phyloP scores from a whole-genome alignment of 2,888 invertebrate species.

The Ariolimax columbianus region DNA sequence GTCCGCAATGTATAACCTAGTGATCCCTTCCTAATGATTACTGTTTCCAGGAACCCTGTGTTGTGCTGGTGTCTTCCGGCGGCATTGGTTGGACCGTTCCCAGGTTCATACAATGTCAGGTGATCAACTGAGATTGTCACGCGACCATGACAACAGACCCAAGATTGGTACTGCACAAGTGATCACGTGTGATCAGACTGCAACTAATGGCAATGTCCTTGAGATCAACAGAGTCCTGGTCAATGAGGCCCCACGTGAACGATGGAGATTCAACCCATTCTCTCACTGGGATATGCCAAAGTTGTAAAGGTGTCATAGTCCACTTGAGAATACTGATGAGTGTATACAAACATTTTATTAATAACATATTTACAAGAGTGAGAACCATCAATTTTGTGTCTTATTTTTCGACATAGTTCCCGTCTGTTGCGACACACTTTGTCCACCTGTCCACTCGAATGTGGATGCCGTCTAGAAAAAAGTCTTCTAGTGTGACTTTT shows the following conservation, averaged over 20 bases:
- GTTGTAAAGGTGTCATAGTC: too few species aligned
- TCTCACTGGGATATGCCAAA: not conserved
- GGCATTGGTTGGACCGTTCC: slow-evolving; percentile 75
- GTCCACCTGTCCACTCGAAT: too few species aligned
- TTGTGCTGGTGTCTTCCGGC: slow-evolving; percentile 78
- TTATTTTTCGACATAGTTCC: too few species aligned
- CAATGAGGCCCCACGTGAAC: slow-evolving; percentile 1
- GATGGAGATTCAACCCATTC: slow-evolving; percentile 3
- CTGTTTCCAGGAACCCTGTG: slow-evolving; percentile 72
- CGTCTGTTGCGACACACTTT: too few species aligned
- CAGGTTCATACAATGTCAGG: slow-evolving; percentile 76
- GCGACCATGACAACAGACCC: slow-evolving; percentile 64
- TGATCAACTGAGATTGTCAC: slow-evolving; percentile 70
- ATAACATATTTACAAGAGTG: too few species aligned
- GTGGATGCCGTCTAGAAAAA: too few species aligned
- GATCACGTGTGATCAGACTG: slow-evolving; percentile 82
- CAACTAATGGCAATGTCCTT: slow-evolving; percentile 86
- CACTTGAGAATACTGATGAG: too few species aligned
- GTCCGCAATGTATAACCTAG: too few species aligned
- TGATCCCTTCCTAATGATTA: not conserved
- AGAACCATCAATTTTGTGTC: too few species aligned
- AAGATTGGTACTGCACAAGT: slow-evolving; percentile 75
- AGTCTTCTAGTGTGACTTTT: too few species aligned
- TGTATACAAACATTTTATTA: too few species aligned
- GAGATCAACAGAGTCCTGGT: slow-evolving; percentile 83